Conservation (phyloP, 2,888 invertebrate species). For the Sericinus montela region DNA sequence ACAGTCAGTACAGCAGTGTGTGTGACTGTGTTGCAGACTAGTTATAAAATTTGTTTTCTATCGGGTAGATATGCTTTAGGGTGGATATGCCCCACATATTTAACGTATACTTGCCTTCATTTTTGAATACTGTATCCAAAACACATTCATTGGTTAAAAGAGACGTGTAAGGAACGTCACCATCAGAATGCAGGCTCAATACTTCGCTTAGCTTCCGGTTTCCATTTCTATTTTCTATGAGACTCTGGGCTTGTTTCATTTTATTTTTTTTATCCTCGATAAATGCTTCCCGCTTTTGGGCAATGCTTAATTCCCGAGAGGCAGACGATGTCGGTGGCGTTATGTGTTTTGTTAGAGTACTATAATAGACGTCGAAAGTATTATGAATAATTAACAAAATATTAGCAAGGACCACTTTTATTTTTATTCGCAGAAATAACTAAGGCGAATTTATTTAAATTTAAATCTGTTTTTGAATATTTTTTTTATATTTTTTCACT, state of each 20-base stretch:
- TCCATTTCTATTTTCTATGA: constrained; percentile 58
- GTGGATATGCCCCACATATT: no score
- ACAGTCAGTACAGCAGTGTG: no score
- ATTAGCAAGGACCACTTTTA: no score
- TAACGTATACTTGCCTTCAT: constrained; percentile 42
- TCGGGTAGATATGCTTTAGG: no score
- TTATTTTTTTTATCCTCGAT: constrained; percentile 61
- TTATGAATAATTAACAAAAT: no score
- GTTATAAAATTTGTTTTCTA: no score
- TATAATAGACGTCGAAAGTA: constrained; percentile 38
- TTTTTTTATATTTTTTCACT: no score
- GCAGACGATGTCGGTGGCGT: constrained; percentile 78
- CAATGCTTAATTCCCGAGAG: constrained; percentile 47
- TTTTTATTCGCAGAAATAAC: no score
- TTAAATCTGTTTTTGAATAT: no score
- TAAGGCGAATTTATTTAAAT: no score
- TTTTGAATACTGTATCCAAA: constrained; percentile 58
- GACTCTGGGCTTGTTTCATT: constrained; percentile 59
- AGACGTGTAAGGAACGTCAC: constrained; percentile 66
- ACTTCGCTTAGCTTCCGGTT: constrained; percentile 50
- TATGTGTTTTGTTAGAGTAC: constrained; percentile 85
- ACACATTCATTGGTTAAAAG: constrained; percentile 58
- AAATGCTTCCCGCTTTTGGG: constrained; percentile 60
- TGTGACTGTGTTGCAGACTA: no score
- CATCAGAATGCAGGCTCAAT: constrained; percentile 60